Base-by-base conservation (phyloP, 2,888 invertebrate genomes). In the Clanis bilineata region DNA sequence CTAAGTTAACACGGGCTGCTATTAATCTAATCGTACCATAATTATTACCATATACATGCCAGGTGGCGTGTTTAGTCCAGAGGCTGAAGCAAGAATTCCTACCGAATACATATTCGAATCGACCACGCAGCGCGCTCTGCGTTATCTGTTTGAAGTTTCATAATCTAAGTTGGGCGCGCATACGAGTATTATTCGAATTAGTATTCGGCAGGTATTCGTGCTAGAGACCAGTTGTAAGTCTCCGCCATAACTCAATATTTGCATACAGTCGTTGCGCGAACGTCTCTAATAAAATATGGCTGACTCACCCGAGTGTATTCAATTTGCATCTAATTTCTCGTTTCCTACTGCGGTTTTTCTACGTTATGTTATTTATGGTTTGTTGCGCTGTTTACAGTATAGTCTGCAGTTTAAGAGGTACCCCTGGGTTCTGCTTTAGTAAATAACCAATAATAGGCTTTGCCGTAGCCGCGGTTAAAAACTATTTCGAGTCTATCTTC, bases 241-340 rank as follows among this genome's bases (percentile, higher is more conserved):
- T n/a, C 47, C 15, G 15, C 51, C 28, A 51, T 51, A 51, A 51
- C 18, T 51, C 51, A 51, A 51, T 28, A 51, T 51, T 51, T 51
- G 51, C 51, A 51, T 51, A 51, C 51, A 51, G 15, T n/a, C 51
- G 18, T 32, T 51, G 18, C 28, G 51, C 32, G 18, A 15, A 51
- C 51, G 32, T 51, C 51, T 51, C 23, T 15, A 4, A 10, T 51
- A 51, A 51, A 32, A 51, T 51, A 51, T 51, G 32, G 32, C 28
- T 51, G 51, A 51, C 18, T 51, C 51, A 51, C 18, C 32, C 28
- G 18, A 51, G 10, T 51, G 32, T 51, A 51, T 51, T 51, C 32
- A 51, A 51, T 51, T 51, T 51, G 51, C 51, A 51, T 51, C 10
- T 32, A 51, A 51, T 51, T 51, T 51, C 32, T 32, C 18, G 18